Percentiles rank a stretch among this genome's conserved stretches.
Evolutionary conservation across 2,888 invertebrate genomes (phyloP).

Genomic region (Cosmopolites sordidus): DNA sequence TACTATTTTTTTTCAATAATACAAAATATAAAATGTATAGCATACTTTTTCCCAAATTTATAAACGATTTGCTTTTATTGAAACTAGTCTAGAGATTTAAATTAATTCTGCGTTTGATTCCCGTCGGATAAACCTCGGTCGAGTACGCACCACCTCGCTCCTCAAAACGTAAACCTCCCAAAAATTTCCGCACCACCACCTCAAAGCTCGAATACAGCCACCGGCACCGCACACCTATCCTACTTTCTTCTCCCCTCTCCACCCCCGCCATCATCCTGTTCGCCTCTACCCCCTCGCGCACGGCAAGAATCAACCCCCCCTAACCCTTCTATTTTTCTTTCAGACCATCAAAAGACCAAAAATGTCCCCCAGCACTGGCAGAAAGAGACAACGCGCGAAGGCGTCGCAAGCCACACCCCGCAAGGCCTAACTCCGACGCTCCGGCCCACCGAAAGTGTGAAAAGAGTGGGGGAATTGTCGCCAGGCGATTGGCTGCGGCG

Average conservation of each 20-base stretch:
- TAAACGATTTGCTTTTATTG: no score
- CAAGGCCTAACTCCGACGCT: conserved; percentile 47
- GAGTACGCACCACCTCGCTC: neutral
- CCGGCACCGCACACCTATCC: neutral
- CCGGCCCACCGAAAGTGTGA: conserved; percentile 48
- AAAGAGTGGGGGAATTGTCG: conserved; percentile 49
- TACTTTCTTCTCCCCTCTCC: neutral
- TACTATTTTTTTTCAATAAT: no score
- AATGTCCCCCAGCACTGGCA: conserved; percentile 22
- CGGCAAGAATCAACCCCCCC: conserved; percentile 8
- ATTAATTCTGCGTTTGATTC: neutral
- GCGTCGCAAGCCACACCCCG: conserved; percentile 29
- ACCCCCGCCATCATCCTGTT: neutral
- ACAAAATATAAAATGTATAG: no score
- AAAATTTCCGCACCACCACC: conserved; percentile 17
- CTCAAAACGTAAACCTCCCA: conserved; percentile 4
- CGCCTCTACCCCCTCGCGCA: neutral
- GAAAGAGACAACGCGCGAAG: conserved; percentile 9
- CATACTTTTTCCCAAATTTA: no score
- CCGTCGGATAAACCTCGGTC: conserved; percentile 6
- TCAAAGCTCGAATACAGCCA: neutral
- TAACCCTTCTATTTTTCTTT: conserved; percentile 22
- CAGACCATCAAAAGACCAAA: conserved; percentile 28
- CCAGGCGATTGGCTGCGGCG: conserved; percentile 45
- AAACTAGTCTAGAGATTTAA: no score